Conservation (phyloP, 2,113 vertebrate species). For the Oenanthe oenanthe region DNA sequence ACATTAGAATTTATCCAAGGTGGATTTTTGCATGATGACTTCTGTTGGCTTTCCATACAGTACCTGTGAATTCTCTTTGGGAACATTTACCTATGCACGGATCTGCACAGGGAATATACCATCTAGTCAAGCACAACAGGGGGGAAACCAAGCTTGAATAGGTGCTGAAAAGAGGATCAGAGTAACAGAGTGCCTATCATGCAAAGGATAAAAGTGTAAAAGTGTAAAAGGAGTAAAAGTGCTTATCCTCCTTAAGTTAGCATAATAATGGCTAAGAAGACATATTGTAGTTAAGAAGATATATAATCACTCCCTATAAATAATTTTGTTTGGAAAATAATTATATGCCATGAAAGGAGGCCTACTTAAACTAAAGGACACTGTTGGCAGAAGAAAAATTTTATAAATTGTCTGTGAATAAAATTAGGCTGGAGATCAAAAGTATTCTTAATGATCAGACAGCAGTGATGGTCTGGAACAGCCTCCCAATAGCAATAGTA, state of each 20-base stretch:
- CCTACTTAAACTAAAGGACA: constrained; percentile 40
- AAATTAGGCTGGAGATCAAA: constrained; percentile 38
- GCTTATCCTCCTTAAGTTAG: background rate
- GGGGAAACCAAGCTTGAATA: background rate
- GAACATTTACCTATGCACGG: background rate
- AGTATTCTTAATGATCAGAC: constrained; percentile 23
- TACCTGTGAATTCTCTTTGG: background rate
- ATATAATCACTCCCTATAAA: constrained; percentile 10
- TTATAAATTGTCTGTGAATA: constrained; percentile 31
- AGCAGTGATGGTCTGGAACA: background rate
- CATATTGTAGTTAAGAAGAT: background rate
- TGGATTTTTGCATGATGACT: background rate
- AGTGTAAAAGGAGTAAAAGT: background rate
- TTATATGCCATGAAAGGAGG: background rate
- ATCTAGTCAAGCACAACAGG: background rate
- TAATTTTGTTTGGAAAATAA: constrained; percentile 39
- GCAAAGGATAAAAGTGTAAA: background rate
- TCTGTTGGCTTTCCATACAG: background rate
- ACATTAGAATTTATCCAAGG: background rate
- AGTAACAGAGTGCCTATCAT: background rate
- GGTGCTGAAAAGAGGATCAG: background rate
- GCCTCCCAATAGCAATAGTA: background rate
- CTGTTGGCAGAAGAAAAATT: constrained; percentile 37
- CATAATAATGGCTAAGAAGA: background rate
- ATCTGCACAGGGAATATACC: background rate